phyloP scores from a whole-genome alignment of 53 echinoderm and acorn worm species.

The Antedon mediterranea region DNA sequence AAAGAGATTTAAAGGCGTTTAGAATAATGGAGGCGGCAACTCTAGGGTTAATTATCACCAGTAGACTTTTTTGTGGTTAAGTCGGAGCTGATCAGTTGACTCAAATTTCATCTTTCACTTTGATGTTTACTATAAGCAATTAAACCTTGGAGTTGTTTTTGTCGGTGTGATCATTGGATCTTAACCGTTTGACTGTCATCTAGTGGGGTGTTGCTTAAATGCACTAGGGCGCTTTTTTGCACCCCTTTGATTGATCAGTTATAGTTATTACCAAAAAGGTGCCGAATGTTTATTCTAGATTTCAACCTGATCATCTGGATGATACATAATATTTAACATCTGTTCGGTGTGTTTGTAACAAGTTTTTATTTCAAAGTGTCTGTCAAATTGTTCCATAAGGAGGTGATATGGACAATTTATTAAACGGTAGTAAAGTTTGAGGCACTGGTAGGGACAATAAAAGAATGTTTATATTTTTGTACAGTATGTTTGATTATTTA shows the following conservation, averaged over 20 bases:
- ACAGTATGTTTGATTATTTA: no score
- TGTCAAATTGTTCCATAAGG: not conserved
- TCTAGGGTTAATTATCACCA: not conserved
- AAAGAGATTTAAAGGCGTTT: no score
- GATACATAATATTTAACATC: not conserved
- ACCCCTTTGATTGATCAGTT: not conserved
- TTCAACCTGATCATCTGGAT: not conserved
- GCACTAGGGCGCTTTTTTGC: not conserved
- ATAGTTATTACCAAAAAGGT: not conserved
- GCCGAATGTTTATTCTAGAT: not conserved
- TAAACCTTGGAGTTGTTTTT: not conserved
- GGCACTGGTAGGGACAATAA: no score
- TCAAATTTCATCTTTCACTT: not conserved
- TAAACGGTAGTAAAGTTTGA: no score
- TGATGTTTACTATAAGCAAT: not conserved
- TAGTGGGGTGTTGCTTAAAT: no score
- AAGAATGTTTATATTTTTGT: no score
- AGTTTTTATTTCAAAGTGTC: no score
- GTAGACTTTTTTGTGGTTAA: not conserved
- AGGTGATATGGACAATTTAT: no score
- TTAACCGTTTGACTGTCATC: not conserved
- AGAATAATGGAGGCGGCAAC: no score
- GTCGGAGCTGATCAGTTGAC: not conserved
- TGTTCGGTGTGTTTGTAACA: not conserved
- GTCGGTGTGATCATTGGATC: not conserved